Evolutionary conservation across 2,888 invertebrate genomes (phyloP).

Genomic region (Tuberolachnus salignus): DNA sequence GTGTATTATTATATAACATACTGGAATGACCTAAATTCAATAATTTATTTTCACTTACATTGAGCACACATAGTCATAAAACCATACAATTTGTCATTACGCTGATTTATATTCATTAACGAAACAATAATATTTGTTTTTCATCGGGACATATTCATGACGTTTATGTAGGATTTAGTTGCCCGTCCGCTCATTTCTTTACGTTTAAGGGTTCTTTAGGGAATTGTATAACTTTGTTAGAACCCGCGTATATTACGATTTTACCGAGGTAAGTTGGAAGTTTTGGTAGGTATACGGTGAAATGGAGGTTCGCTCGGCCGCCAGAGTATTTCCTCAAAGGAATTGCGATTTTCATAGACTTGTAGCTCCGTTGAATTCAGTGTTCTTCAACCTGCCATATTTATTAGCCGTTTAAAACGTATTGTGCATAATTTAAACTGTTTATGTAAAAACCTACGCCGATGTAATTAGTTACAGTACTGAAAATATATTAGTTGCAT

Average conservation of each 20-base stretch:
- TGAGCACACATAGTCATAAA: neutral
- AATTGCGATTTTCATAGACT: neutral
- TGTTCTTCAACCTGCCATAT: no score
- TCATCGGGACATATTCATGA: conserved; percentile 27
- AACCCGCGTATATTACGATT: conserved; percentile 11
- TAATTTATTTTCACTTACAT: neutral
- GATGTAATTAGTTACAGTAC: no score
- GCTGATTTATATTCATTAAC: neutral
- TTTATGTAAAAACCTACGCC: no score
- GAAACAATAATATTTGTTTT: conserved; percentile 19
- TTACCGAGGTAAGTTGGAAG: conserved; percentile 19
- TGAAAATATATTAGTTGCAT: no score
- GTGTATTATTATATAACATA: no score
- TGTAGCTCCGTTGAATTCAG: no score
- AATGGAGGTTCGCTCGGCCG: neutral
- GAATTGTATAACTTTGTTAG: conserved; percentile 18
- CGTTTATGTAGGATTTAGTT: conserved; percentile 17
- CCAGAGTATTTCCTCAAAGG: neutral
- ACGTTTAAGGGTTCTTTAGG: neutral
- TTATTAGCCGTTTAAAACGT: no score
- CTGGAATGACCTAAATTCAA: no score
- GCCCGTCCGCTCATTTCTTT: no score
- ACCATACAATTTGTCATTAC: neutral
- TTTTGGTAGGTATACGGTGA: neutral
- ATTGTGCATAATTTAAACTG: no score